These are phyloP conservation scores for Thyatira batis DNA, from an alignment of 2,888 invertebrate genomes.

Conservation along the genomic window DNA sequence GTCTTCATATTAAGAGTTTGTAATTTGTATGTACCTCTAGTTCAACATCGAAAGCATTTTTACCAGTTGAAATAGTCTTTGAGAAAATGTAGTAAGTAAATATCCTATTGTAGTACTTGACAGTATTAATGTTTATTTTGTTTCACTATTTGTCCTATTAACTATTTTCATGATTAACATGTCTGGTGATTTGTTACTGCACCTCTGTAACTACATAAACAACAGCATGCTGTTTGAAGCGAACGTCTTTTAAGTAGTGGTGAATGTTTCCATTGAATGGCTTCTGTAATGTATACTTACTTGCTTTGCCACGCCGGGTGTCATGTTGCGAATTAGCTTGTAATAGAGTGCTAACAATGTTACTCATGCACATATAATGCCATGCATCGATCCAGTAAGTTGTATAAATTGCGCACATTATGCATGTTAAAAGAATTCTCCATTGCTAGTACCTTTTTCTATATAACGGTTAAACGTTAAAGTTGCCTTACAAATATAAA, in stretches of 20 bases:
- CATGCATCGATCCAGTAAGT: slow-evolving; percentile 1
- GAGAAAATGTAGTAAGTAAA: neutral
- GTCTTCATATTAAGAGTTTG: neutral
- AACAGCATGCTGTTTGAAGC: slow-evolving; percentile 1
- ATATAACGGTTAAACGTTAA: slow-evolving; percentile 5
- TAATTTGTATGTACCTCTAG: neutral
- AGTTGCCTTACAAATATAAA: slow-evolving; percentile 3
- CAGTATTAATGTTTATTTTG: slow-evolving; percentile 29
- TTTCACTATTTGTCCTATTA: slow-evolving; percentile 37
- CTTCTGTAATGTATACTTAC: slow-evolving; percentile 43
- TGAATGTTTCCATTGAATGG: slow-evolving; percentile 47
- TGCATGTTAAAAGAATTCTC: slow-evolving; percentile 13
- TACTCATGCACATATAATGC: slow-evolving; percentile 7
- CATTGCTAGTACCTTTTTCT: slow-evolving; percentile 16
- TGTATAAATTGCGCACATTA: slow-evolving; percentile 16
- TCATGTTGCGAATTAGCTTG: slow-evolving; percentile 39
- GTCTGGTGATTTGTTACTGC: slow-evolving; percentile 24
- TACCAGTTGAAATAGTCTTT: neutral
- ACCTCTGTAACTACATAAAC: slow-evolving; percentile 9
- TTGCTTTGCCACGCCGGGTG: slow-evolving; percentile 47
- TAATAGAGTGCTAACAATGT: slow-evolving; percentile 23
- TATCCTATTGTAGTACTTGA: neutral
- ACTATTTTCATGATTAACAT: slow-evolving; percentile 32
- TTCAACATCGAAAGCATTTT: neutral
- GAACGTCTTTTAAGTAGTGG: slow-evolving; percentile 4